A percentile compares a stretch with the other conserved stretches of the same genome.
Conservation (phyloP, 1,140 invertebrate species). For the Anagrus nilaparvatae region DNA sequence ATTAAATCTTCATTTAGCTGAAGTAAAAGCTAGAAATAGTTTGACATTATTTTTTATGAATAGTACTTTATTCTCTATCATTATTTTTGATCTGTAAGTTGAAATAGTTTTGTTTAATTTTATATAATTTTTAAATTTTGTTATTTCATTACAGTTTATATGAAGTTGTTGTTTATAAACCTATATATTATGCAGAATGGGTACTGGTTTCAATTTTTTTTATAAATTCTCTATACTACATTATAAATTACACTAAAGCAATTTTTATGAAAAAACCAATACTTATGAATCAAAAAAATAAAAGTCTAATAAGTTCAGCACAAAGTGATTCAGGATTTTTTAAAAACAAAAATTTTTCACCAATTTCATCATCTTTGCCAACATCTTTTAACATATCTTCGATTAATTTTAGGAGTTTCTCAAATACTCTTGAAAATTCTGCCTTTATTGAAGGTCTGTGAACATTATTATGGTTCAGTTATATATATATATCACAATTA, state of each 20-base stretch:
- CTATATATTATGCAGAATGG: constrained; percentile 33
- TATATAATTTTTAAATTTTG: constrained; percentile 4
- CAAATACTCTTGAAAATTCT: constrained; percentile 22
- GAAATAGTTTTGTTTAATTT: not conserved
- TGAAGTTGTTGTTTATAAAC: constrained; percentile 26
- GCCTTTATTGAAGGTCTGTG: constrained; percentile 28
- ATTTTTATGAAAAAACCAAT: constrained; percentile 25
- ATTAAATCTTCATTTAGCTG: constrained; percentile 25
- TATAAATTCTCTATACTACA: constrained; percentile 31
- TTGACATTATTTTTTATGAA: constrained; percentile 34
- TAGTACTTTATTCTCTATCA: constrained; percentile 22
- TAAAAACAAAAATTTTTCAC: constrained; percentile 17
- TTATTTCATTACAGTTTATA: constrained; percentile 23
- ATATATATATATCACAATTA: constrained; percentile 1
- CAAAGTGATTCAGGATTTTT: constrained; percentile 33
- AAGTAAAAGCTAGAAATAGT: constrained; percentile 27
- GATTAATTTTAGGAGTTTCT: constrained; percentile 27
- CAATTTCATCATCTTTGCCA: constrained; percentile 19
- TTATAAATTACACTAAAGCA: constrained; percentile 23
- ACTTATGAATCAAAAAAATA: constrained; percentile 22
- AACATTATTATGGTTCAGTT: constrained; percentile 21
- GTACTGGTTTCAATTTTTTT: constrained; percentile 28
- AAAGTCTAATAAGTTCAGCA: constrained; percentile 26
- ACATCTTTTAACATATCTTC: constrained; percentile 25
- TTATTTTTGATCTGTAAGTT: constrained; percentile 31